Evolutionary conservation across 2,113 vertebrate species (phyloP).

Genomic region (Rana temporaria): DNA sequence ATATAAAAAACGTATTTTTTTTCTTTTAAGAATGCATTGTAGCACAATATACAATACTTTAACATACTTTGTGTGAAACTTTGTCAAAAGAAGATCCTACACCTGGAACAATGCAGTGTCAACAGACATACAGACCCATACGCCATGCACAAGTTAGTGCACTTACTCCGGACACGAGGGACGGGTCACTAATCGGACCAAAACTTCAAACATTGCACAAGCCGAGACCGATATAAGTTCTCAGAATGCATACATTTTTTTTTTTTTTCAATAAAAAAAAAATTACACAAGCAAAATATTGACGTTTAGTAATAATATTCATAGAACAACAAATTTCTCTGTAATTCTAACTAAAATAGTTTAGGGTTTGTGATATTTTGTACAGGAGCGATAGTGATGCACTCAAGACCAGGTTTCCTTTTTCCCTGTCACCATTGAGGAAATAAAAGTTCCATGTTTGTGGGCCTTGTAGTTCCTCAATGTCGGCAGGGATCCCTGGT

Average conservation of each 20-base stretch:
- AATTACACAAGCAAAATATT: constrained; percentile 90
- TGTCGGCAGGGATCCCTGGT: no score
- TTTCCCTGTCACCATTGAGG: no score
- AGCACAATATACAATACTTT: constrained; percentile 98
- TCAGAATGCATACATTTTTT: constrained; percentile 65
- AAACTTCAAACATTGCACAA: constrained; percentile 87
- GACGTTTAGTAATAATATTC: constrained; percentile 68
- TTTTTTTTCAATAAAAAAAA: constrained; percentile 62
- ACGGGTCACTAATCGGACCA: constrained; percentile 83
- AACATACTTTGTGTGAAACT: constrained; percentile 97
- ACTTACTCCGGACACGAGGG: constrained; percentile 82
- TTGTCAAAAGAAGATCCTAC: constrained; percentile 78
- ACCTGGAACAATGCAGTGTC: constrained; percentile 89
- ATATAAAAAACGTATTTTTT: constrained; percentile 95
- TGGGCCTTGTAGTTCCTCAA: no score
- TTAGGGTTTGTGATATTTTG: no score
- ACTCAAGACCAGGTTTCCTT: no score
- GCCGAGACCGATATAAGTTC: constrained; percentile 84
- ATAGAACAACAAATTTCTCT: background rate
- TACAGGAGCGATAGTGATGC: no score
- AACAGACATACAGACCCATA: constrained; percentile 84
- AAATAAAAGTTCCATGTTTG: no score
- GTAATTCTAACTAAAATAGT: no score
- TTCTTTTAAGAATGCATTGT: constrained; percentile 91
- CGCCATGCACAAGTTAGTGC: constrained; percentile 88